Conservation (phyloP, 2,888 invertebrate genomes). For the Elmis aenea region DNA sequence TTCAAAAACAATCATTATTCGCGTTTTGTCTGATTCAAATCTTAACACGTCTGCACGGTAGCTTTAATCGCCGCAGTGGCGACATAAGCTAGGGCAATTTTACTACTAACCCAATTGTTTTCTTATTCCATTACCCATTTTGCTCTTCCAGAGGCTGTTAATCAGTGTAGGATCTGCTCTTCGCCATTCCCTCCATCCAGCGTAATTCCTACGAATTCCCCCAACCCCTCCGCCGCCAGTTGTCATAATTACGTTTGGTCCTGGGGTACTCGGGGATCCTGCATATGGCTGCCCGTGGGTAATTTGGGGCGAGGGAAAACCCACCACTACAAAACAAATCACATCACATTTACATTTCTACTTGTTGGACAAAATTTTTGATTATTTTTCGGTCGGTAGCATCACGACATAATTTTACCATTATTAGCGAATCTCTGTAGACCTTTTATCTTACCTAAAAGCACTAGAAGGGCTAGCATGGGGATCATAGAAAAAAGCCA, state of each 20-base stretch:
- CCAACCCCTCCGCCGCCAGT: slow-evolving; percentile 51
- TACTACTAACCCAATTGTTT: slow-evolving; percentile 64
- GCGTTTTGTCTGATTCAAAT: no score
- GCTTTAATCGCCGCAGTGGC: no score
- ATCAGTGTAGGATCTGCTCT: slow-evolving; percentile 67
- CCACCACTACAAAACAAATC: slow-evolving; percentile 41
- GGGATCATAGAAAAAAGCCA: slow-evolving; percentile 47
- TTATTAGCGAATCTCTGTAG: background rate
- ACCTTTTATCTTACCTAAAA: slow-evolving; percentile 38
- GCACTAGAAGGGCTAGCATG: slow-evolving; percentile 46
- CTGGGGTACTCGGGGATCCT: slow-evolving; percentile 43
- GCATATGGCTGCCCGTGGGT: slow-evolving; percentile 52
- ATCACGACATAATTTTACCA: no score
- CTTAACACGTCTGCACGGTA: no score
- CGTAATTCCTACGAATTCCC: slow-evolving; percentile 52
- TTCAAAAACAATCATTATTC: no score
- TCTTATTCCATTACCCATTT: slow-evolving; percentile 66
- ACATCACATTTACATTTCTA: no score
- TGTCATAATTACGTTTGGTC: slow-evolving; percentile 52
- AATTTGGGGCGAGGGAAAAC: slow-evolving; percentile 51
- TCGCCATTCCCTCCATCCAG: slow-evolving; percentile 66
- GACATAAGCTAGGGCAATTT: no score
- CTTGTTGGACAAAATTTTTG: no score
- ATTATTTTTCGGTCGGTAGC: no score
- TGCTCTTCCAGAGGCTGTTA: slow-evolving; percentile 69